Percentiles rank a stretch among this genome's conserved stretches.
These are phyloP conservation scores for Thermophis baileyi DNA, from an alignment of 2,113 vertebrate genomes.

Conservation along the genomic window DNA sequence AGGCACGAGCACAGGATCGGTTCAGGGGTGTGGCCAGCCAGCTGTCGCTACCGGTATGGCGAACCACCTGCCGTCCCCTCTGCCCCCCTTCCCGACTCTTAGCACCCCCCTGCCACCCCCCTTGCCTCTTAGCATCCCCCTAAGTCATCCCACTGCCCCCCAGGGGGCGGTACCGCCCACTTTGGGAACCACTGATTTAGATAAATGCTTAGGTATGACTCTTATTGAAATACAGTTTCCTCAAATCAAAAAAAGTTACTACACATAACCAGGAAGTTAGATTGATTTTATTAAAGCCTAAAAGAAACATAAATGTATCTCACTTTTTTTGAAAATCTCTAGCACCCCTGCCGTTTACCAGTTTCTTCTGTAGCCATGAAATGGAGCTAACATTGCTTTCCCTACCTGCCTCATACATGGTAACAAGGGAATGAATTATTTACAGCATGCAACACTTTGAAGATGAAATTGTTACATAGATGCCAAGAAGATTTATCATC, in stretches of 20 bases:
- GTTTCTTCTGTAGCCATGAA: conserved; percentile 1
- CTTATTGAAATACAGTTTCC: background rate
- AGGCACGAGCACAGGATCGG: no score
- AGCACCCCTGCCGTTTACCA: background rate
- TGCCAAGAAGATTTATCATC: conserved; percentile 11
- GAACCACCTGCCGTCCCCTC: no score
- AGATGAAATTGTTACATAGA: background rate
- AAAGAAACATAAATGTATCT: background rate
- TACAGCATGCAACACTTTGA: conserved; percentile 5
- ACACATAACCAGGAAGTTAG: background rate
- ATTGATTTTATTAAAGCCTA: background rate
- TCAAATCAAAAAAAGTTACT: background rate
- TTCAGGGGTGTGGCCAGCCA: no score
- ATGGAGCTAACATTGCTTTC: background rate
- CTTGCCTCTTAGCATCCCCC: no score
- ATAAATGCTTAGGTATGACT: background rate
- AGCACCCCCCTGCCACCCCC: no score
- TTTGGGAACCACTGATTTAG: no score
- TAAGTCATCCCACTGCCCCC: no score
- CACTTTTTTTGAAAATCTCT: background rate
- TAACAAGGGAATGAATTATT: conserved; percentile 15
- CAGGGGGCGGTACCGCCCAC: no score
- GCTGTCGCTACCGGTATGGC: no score
- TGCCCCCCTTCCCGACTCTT: no score
- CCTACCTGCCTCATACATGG: conserved; percentile 17